Percentiles rank a stretch among this genome's conserved stretches.
phyloP scores from a whole-genome alignment of 2,797 vertebrate genomes.

The Centropyge bicolor region DNA sequence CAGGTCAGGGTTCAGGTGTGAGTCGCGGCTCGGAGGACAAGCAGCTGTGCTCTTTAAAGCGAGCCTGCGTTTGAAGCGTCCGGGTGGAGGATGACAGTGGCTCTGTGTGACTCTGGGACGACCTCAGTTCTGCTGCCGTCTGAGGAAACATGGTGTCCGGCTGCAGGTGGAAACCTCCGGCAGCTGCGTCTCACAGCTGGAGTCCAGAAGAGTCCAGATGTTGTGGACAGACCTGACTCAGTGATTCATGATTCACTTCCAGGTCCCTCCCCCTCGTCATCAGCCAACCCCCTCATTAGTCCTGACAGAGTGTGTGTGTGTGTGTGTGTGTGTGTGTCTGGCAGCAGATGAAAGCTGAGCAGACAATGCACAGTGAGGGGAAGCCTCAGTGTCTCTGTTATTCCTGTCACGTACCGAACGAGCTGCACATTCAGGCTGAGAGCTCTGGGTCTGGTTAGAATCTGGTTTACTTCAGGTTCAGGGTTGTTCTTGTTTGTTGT shows the following conservation, averaged over 20 bases:
- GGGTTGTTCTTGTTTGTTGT: too few relatives aligned
- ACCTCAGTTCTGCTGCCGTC: background rate
- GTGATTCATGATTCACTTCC: background rate
- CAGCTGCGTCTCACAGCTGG: slow-evolving; percentile 24
- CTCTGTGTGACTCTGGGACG: background rate
- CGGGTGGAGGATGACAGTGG: too few relatives aligned
- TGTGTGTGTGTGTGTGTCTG: slow-evolving; percentile 32
- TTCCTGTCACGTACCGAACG: slow-evolving; percentile 65
- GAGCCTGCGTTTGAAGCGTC: too few relatives aligned
- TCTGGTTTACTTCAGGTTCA: too few relatives aligned
- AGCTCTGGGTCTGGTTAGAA: too few relatives aligned
- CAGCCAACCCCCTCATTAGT: slow-evolving; percentile 31
- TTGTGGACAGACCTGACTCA: background rate
- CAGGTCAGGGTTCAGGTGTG: too few relatives aligned
- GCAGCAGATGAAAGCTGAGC: slow-evolving; percentile 55
- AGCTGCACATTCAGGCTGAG: slow-evolving; percentile 26
- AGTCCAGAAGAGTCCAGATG: slow-evolving; percentile 14
- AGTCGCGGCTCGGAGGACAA: too few relatives aligned
- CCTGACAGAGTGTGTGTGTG: slow-evolving; percentile 3
- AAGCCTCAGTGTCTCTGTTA: slow-evolving; percentile 53
- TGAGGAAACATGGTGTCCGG: background rate
- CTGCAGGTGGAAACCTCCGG: slow-evolving; percentile 7
- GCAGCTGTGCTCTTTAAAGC: too few relatives aligned
- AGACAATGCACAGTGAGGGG: slow-evolving; percentile 51
- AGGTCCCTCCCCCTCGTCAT: background rate